A percentile compares a stretch with the other conserved stretches of the same genome.
These are phyloP conservation scores for Aspidiotus destructor DNA, from an alignment of 2,888 invertebrate genomes.

Conservation along the genomic window DNA sequence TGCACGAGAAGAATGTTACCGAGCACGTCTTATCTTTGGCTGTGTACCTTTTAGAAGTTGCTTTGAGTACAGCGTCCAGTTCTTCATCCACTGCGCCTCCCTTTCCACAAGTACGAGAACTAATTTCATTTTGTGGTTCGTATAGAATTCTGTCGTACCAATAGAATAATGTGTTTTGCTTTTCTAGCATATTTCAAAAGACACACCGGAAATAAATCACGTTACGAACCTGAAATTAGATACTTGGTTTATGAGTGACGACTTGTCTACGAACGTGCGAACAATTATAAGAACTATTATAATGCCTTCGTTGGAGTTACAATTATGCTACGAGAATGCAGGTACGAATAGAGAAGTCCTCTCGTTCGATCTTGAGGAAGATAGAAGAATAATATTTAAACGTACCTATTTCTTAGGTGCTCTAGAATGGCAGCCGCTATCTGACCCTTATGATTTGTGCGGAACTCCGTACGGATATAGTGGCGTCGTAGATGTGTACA, in stretches of 20 bases:
- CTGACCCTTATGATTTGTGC: constrained; percentile 8
- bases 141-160: not conserved
- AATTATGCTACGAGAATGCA: constrained; percentile 8
- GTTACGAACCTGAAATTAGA: constrained; percentile 50
- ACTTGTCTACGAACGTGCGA: constrained; percentile 64
- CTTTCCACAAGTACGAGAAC: too few species aligned
- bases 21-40: constrained; percentile 82
- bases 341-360: not conserved
- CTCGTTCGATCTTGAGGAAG: not conserved
- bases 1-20: constrained; percentile 59
- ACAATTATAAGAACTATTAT: constrained; percentile 50
- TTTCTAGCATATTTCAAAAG: constrained; percentile 46
- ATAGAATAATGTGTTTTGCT: constrained; percentile 14
- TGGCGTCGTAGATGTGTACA: not conserved
- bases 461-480: not conserved
- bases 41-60: constrained; percentile 65
- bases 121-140: too few species aligned
- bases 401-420: constrained; percentile 4
- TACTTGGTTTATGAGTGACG: constrained; percentile 63
- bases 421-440: constrained; percentile 10
- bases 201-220: constrained; percentile 36
- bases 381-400: not conserved
- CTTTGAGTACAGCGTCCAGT: constrained; percentile 16
- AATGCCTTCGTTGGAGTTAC: constrained; percentile 6
- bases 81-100: too few species aligned